Conservation (phyloP, 1,140 invertebrate species). For the Orussus abietinus region DNA sequence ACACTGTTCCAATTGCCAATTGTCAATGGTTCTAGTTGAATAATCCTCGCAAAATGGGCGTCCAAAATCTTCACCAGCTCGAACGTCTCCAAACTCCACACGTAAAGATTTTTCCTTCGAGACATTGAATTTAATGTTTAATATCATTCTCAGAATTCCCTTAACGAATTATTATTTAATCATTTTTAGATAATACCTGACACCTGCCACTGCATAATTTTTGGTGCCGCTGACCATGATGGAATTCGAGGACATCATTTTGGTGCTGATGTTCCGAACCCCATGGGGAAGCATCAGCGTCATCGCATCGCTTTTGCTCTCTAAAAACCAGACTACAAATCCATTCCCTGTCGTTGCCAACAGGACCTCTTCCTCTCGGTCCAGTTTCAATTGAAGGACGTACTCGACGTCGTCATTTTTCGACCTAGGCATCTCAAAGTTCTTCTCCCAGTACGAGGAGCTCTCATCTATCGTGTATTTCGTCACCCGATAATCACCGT, state of each 20-base stretch:
- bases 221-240: conserved; percentile 86
- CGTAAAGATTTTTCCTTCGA: conserved; percentile 88
- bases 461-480: conserved; percentile 56
- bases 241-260: conserved; percentile 82
- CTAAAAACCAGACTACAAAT: conserved; percentile 72
- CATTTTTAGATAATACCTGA: conserved; percentile 59
- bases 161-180: conserved; percentile 14
- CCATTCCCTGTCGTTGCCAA: conserved; percentile 83
- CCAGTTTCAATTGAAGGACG: conserved; percentile 78
- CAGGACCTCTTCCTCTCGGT: conserved; percentile 74
- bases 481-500: conserved; percentile 56
- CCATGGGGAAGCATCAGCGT: conserved; percentile 80
- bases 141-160: not conserved
- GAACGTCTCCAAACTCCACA: conserved; percentile 79
- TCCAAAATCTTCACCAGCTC: conserved; percentile 89
- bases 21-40: conserved; percentile 81
- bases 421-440: conserved; percentile 59
- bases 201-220: conserved; percentile 91
- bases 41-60: conserved; percentile 95
- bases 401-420: conserved; percentile 69
- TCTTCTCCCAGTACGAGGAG: conserved; percentile 59
- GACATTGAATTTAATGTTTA: not conserved
- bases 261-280: conserved; percentile 88
- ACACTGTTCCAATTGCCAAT: conserved; percentile 90
- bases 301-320: conserved; percentile 55